These are phyloP conservation scores for Verasper variegatus DNA, from an alignment of 2,113 vertebrate genomes.

Conservation along the genomic window DNA sequence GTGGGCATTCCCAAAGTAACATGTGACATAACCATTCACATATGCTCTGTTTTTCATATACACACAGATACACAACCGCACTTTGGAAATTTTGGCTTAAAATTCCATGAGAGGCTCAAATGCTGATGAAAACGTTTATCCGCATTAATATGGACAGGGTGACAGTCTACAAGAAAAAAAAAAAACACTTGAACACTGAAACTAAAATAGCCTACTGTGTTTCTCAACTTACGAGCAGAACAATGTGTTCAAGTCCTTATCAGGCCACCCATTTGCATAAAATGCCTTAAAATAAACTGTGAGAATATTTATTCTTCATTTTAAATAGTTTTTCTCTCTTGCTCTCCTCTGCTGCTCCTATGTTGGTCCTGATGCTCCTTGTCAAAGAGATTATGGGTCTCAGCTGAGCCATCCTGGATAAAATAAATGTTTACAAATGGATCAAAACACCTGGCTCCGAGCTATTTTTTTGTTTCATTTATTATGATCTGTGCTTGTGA, in stretches of 20 bases:
- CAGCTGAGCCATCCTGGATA: neutral
- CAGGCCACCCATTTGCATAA: neutral
- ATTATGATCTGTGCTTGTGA: neutral
- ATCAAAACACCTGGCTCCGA: neutral
- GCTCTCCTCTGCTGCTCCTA: neutral
- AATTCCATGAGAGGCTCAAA: no score
- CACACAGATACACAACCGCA: no score
- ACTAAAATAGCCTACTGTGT: neutral
- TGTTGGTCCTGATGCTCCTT: neutral
- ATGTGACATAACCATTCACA: no score
- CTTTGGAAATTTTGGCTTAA: neutral
- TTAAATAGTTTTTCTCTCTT: neutral
- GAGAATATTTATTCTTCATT: neutral
- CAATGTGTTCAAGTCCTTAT: neutral
- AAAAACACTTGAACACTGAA: neutral
- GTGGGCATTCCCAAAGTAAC: no score
- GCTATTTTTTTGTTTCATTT: slow-evolving; percentile 11
- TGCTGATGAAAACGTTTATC: neutral
- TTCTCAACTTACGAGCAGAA: neutral
- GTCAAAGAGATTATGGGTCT: neutral
- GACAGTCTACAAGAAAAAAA: neutral
- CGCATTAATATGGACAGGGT: neutral
- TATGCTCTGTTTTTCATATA: no score
- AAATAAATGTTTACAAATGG: neutral
- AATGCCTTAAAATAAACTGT: neutral